Evolutionary conservation across 1,140 invertebrate species (phyloP).

Genomic region (Maniola jurtina): DNA sequence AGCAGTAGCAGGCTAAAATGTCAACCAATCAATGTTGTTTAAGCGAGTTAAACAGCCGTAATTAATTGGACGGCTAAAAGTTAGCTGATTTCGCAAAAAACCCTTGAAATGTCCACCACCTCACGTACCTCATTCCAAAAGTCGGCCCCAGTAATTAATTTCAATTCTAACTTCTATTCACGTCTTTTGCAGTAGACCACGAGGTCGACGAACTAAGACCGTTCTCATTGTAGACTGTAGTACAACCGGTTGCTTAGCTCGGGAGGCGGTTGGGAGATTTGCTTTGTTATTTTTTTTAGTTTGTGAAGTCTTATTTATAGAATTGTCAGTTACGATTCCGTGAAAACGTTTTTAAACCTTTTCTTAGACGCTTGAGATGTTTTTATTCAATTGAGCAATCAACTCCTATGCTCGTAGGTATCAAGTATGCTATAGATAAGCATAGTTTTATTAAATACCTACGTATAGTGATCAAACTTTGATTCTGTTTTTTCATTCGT

Average conservation of each 20-base stretch:
- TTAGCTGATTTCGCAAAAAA: not conserved
- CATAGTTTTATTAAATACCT: too few species aligned
- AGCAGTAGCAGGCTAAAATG: too few species aligned
- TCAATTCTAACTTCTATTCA: conserved; percentile 17
- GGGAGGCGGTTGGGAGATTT: conserved; percentile 6
- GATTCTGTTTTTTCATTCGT: too few species aligned
- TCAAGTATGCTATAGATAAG: too few species aligned
- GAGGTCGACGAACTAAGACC: conserved; percentile 10
- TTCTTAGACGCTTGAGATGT: not conserved
- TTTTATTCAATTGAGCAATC: conserved; percentile 3
- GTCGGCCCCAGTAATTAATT: conserved; percentile 15
- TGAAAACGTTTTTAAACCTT: not conserved
- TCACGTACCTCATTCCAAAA: conserved; percentile 13
- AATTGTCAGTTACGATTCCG: not conserved
- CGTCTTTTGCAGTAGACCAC: conserved; percentile 17
- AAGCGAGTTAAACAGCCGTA: too few species aligned
- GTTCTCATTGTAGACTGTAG: conserved; percentile 10
- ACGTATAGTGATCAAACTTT: too few species aligned
- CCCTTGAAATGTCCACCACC: not conserved
- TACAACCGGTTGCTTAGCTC: conserved; percentile 14
- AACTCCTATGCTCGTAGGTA: not conserved
- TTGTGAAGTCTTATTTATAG: not conserved
- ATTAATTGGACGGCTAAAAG: too few species aligned
- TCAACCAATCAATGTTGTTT: too few species aligned
- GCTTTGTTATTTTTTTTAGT: conserved; percentile 11